Evolutionary conservation across 30 jellyfish, hydroid and myxozoan genomes (phyloP).

Genomic region (Pelagia noctiluca): DNA sequence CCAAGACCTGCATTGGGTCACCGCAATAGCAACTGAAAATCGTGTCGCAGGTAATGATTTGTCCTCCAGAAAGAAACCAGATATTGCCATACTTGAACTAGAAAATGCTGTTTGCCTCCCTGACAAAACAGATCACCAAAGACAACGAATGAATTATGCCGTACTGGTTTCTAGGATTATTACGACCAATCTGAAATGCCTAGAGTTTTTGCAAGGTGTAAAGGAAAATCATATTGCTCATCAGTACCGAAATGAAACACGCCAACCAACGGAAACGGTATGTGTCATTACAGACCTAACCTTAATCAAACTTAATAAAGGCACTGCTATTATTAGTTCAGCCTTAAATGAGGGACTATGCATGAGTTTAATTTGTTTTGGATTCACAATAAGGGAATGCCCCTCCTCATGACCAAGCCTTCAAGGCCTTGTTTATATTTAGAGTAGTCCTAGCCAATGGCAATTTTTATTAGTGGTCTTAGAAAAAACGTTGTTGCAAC

Average conservation of each 20-base stretch:
- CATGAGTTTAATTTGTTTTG: background rate
- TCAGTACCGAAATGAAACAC: constrained; percentile 9
- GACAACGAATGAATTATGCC: constrained; percentile 25
- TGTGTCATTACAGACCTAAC: too few species aligned
- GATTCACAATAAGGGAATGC: background rate
- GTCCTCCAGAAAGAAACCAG: background rate
- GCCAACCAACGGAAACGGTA: constrained; percentile 37
- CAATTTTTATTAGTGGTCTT: too few species aligned
- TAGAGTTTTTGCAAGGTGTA: background rate
- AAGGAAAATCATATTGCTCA: constrained; percentile 4
- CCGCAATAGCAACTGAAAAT: background rate
- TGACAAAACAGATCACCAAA: background rate
- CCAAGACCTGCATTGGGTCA: constrained; percentile 10
- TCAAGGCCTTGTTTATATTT: background rate
- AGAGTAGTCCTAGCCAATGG: background rate
- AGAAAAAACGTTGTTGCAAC: too few species aligned
- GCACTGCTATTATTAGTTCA: too few species aligned
- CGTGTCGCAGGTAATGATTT: background rate
- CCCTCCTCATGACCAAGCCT: background rate
- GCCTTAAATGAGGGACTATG: background rate
- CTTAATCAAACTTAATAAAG: too few species aligned
- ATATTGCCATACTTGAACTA: background rate
- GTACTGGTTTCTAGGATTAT: constrained; percentile 7
- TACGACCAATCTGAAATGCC: background rate
- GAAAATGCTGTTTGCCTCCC: constrained; percentile 7